A percentile compares a stretch with the other conserved stretches of the same genome.
These are phyloP conservation scores for Chlorocebus sabaeus DNA, from an alignment of 2,113 vertebrate species.

Conservation along the genomic window DNA sequence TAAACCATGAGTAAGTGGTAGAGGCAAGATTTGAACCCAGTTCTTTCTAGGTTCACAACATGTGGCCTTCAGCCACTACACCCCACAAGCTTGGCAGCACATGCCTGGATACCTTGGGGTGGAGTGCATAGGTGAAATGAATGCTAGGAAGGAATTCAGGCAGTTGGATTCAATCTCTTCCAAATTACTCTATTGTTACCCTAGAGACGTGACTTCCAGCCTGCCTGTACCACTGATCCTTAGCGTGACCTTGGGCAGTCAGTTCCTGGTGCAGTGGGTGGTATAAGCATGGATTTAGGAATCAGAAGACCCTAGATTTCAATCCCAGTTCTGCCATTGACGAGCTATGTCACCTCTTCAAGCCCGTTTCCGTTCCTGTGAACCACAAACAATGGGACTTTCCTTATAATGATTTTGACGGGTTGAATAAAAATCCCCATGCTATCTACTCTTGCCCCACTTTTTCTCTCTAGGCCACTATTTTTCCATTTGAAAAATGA, in stretches of 20 bases:
- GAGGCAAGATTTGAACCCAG: not conserved
- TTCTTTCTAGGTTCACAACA: not conserved
- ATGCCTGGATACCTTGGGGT: not conserved
- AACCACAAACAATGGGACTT: not conserved
- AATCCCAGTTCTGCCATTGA: not conserved
- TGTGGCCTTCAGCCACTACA: not conserved
- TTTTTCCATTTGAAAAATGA: slow-evolving; percentile 34
- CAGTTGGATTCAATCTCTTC: not conserved
- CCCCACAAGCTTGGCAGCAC: not conserved
- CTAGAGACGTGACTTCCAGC: not conserved
- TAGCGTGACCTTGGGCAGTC: not conserved
- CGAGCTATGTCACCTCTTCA: not conserved
- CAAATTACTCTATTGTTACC: not conserved
- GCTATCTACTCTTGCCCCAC: slow-evolving; percentile 35
- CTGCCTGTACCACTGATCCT: not conserved
- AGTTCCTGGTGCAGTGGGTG: not conserved
- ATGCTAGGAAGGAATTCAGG: not conserved
- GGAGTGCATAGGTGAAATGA: not conserved
- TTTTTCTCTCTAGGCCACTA: slow-evolving; percentile 65
- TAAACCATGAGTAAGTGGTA: not conserved
- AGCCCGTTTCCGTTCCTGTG: not conserved
- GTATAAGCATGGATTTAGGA: not conserved
- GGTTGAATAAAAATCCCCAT: not conserved
- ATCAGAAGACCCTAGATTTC: not conserved
- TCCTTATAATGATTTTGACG: not conserved